These are phyloP conservation scores for Drosophila lowei DNA, from an alignment of 1,140 invertebrate genomes.

Conservation along the genomic window DNA sequence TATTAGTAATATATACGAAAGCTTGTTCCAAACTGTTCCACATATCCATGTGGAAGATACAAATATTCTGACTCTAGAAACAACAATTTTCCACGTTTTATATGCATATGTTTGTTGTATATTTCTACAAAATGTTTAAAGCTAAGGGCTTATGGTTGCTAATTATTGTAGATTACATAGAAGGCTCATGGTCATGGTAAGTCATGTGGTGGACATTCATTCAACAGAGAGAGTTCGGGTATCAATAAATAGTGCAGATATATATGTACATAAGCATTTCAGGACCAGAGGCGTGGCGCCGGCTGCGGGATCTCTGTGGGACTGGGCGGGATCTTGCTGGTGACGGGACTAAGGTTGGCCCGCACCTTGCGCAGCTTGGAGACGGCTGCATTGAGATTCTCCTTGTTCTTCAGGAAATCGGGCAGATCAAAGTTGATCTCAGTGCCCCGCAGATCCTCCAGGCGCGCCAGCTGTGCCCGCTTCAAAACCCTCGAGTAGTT, in stretches of 20 bases:
- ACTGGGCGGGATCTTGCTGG: conserved; percentile 39
- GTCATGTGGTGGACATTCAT: conserved; percentile 11
- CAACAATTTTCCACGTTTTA: neutral
- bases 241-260: conserved; percentile 62
- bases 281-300: conserved; percentile 62
- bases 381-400: conserved; percentile 75
- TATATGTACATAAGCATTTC: conserved; percentile 32
- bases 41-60: neutral
- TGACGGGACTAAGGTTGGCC: conserved; percentile 66
- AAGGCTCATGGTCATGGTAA: conserved; percentile 53
- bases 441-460: conserved; percentile 92
- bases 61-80: neutral
- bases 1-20: too few relatives aligned
- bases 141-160: conserved; percentile 39
- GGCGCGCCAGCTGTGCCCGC: conserved; percentile 88
- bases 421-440: conserved; percentile 92
- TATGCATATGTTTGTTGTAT: conserved; percentile 25
- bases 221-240: conserved; percentile 19
- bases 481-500: conserved; percentile 90
- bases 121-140: conserved; percentile 50
- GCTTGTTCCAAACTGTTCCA: neutral
- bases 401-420: conserved; percentile 89
- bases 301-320: conserved; percentile 69
- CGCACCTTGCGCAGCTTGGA: conserved; percentile 73
- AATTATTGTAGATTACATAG: conserved; percentile 50